A percentile compares a stretch with the other conserved stretches of the same genome.
Conservation (phyloP, 1,140 invertebrate genomes). For the Antheraea pernyi region DNA sequence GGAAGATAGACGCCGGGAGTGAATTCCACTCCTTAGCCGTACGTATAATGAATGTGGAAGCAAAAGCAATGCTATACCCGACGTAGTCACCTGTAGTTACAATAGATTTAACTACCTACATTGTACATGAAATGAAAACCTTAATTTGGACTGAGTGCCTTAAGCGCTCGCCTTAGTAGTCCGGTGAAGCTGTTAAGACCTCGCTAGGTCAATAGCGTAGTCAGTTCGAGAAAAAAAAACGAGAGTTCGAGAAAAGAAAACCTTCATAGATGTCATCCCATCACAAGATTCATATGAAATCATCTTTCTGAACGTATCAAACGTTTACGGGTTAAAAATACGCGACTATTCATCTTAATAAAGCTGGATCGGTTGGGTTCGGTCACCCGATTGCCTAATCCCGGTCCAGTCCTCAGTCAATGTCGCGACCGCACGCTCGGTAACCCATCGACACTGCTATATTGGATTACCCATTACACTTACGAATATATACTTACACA, state of each 20-base stretch:
- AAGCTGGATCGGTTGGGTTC: conserved; percentile 30
- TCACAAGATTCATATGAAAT: too few relatives aligned
- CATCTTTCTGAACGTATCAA: not conserved
- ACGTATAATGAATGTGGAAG: too few relatives aligned
- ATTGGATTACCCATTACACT: conserved; percentile 39
- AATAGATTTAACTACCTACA: too few relatives aligned
- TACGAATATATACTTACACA: conserved; percentile 25
- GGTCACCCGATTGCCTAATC: conserved; percentile 32
- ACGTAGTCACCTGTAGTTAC: too few relatives aligned
- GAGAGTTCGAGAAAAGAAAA: conserved; percentile 1
- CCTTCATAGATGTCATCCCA: not conserved
- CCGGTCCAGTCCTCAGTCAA: conserved; percentile 36
- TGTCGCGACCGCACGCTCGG: conserved; percentile 31
- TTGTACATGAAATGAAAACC: not conserved
- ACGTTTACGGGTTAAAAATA: conserved; percentile 40
- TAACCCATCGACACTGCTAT: conserved; percentile 27
- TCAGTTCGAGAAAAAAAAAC: too few relatives aligned
- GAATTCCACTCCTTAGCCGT: too few relatives aligned
- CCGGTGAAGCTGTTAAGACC: too few relatives aligned
- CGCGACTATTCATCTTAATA: conserved; percentile 43
- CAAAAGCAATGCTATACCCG: too few relatives aligned
- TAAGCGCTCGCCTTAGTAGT: too few relatives aligned
- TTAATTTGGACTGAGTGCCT: too few relatives aligned
- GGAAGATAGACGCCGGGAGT: too few relatives aligned
- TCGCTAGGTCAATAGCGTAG: too few relatives aligned